Base-by-base conservation (phyloP, 2,797 vertebrate genomes). In the Otus scops region DNA sequence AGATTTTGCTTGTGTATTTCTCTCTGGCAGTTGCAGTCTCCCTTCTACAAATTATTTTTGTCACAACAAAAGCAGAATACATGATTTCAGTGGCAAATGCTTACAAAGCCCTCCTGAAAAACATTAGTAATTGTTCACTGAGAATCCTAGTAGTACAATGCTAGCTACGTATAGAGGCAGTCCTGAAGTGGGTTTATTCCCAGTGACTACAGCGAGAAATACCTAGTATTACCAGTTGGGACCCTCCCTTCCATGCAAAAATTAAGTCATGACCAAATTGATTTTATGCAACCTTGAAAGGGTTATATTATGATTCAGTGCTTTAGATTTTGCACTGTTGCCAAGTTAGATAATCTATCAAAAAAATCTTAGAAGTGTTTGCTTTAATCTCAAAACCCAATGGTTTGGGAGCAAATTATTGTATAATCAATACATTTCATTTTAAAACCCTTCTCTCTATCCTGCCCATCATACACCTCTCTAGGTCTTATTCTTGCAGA, bases 361-460 rank as follows among this genome's bases (percentile, higher is more conserved):
- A 77, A 45, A 80, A 48, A 92, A 77, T 89, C 90, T 91, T 70
- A 45, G 51, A 75, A 71, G 41, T 39, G 41, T 71, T 92, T 86
- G 57, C 84, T 88, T 94, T 95, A 92, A 94, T 92, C 89, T 91
- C 81, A 88, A 93, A 94, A 85, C 70, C 43, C 78, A 48, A 80
- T 21, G 63, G 86, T 94, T 92, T 87, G 60, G 81, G 64, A 93
- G 56, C 59, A 96, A 96, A 96, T 96, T 95, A 97, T 95, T 93
- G 93, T 69, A 94, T 97, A 97, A 96, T 97, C 96, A 96, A 96
- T 95, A 97, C 2, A 10, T 87, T 87, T 91, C 90, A 94, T 95
- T 95, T 94, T 89, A 92, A 95, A 97, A 56, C 78, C 28, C n/a
- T 73, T 89, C 77, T 85, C 74, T 70, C 91, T 93, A 91, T 87